Conservation (phyloP, 2,797 vertebrate genomes). For the Paramormyrops hopkinsi region DNA sequence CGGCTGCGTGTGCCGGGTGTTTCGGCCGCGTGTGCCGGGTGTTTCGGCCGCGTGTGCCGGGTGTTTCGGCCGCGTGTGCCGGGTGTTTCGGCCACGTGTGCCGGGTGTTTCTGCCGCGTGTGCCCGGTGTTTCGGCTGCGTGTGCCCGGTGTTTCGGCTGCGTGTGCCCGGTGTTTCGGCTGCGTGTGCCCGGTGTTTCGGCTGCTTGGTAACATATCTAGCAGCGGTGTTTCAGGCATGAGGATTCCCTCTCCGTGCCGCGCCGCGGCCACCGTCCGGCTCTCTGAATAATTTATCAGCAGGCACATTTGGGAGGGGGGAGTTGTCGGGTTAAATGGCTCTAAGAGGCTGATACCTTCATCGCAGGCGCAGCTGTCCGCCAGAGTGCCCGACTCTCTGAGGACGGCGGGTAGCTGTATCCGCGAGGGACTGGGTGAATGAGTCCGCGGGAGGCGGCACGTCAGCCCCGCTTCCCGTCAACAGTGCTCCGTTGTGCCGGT, state of each 20-base stretch:
- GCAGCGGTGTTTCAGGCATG: background rate
- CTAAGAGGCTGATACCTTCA: background rate
- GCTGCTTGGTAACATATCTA: background rate
- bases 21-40: too few species aligned
- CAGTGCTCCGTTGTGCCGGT: background rate
- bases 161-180: background rate
- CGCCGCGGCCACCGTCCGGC: too few species aligned
- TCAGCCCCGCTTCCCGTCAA: background rate
- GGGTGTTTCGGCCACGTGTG: too few species aligned
- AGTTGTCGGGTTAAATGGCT: background rate
- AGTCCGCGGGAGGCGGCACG: background rate
- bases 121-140: too few species aligned
- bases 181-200: background rate
- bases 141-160: too few species aligned
- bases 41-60: too few species aligned
- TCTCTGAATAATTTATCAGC: constrained; percentile 13
- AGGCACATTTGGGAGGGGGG: background rate
- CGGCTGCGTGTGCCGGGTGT: too few species aligned
- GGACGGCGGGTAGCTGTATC: background rate
- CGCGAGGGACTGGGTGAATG: background rate
- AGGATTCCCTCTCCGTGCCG: background rate
- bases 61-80: background rate
- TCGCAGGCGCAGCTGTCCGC: background rate
- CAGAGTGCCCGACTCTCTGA: background rate
- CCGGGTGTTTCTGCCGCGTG: background rate